Conservation (phyloP, 2,888 invertebrate species). For the Cephus sareptanus region DNA sequence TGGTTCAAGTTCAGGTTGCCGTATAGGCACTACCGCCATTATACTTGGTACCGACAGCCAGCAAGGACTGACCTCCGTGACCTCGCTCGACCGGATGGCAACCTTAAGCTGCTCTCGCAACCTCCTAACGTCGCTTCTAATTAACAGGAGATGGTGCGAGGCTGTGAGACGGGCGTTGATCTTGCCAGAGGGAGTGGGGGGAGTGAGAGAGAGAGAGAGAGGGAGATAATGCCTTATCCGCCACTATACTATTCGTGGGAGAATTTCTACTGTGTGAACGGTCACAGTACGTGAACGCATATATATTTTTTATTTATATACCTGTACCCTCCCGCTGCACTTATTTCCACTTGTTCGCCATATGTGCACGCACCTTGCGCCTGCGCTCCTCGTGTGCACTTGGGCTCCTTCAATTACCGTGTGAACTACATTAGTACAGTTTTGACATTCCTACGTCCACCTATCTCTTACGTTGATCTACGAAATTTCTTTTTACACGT, state of each 20-base stretch:
- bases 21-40: too few species aligned
- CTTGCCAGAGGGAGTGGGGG: not conserved
- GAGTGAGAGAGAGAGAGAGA: too few species aligned
- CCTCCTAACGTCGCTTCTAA: not conserved
- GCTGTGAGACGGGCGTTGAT: not conserved
- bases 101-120: not conserved
- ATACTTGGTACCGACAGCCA: not conserved
- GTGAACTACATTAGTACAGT: not conserved
- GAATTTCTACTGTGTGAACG: slow-evolving; percentile 47
- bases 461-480: not conserved
- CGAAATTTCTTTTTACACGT: not conserved
- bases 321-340: not conserved
- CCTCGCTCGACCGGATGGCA: not conserved
- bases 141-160: not conserved
- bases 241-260: not conserved
- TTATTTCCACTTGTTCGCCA: not conserved
- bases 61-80: not conserved
- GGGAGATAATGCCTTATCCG: not conserved
- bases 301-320: not conserved
- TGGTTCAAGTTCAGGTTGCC: not conserved
- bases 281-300: slow-evolving; percentile 49
- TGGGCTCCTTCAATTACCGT: not conserved
- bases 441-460: not conserved
- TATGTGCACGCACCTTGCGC: not conserved
- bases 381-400: not conserved